Evolutionary conservation across 2,113 vertebrate genomes (phyloP), one percentile per base, ranked within the genome.

Genomic region (Leptodactylus fuscus): DNA sequence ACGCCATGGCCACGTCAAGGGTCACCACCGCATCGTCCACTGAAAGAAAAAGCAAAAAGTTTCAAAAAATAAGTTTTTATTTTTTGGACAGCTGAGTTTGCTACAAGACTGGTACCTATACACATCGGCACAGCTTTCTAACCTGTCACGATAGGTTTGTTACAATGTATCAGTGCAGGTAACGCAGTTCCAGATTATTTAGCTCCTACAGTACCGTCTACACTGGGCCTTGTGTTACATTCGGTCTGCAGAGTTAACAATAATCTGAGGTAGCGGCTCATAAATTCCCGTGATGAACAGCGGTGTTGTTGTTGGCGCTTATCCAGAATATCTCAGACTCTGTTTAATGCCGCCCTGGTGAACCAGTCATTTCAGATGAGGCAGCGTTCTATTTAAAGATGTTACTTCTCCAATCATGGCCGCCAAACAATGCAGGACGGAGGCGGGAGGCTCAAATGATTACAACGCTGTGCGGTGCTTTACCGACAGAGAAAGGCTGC

Each of bases 1-100:
- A 99, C 0, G 96, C 98, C 91, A 99, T 89, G 0, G 95, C 92
- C 44, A 98, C 96, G 0, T 99, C 96, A 73, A 99, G 92, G 7
- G 95, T 97, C 46, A 94, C 92, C 89, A 97, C 86, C 0, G 96
- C 95, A 0, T 95, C 96, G 0, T 98, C 95, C 81, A 91, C 98
- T 99, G 91, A 10, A 91, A 87, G 38, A 10, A 4, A 44, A 15
- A 13, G 2, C 4, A 8, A 24, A 24, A n/a, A 41, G 2, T 48
- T 44, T 44, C 9, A 44, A 44, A 44, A 44, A 44, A 4, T 9
- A 4, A 44, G 9, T 44, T 44, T 4, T 44, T 44, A 5, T 44
- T 44, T 44, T 67, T 69, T 6, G 13, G 32, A 20, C 32, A 36
- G 65, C 27, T 16, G 15, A 18, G 16, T 34, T 4, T n/a, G n/a